A percentile compares a stretch with the other conserved stretches of the same genome.
Evolutionary conservation across 1,140 invertebrate species (phyloP).

Genomic region (Bombus balteatus): DNA sequence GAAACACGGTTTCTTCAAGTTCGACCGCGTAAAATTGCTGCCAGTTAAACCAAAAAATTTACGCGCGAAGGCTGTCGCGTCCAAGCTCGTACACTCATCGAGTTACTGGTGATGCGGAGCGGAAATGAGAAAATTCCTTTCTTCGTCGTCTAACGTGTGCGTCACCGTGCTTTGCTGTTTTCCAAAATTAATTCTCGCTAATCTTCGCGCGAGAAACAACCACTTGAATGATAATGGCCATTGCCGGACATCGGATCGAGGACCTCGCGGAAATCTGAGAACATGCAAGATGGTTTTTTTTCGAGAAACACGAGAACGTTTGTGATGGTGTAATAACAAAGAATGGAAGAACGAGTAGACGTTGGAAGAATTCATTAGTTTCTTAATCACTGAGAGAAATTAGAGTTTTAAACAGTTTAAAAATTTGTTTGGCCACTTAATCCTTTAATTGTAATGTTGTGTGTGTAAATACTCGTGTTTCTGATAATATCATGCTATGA

Average conservation of each 20-base stretch:
- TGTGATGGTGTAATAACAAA: not conserved
- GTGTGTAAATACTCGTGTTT: too few species aligned
- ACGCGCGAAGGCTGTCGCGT: constrained; percentile 23
- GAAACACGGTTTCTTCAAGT: constrained; percentile 6
- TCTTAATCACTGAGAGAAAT: not conserved
- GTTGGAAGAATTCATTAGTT: not conserved
- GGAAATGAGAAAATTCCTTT: constrained; percentile 55
- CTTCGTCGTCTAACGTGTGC: constrained; percentile 1
- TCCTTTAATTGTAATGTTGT: too few species aligned
- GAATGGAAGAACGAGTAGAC: not conserved
- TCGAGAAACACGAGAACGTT: too few species aligned
- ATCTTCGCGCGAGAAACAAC: not conserved
- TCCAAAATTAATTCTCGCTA: constrained; percentile 11
- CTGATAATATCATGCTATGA: too few species aligned
- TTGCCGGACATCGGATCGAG: not conserved
- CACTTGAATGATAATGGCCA: not conserved
- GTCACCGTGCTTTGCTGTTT: not conserved
- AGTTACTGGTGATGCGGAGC: constrained; percentile 15
- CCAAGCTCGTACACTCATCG: constrained; percentile 24
- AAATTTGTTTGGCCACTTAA: too few species aligned
- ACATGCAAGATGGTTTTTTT: not conserved
- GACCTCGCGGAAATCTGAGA: not conserved
- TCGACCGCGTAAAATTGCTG: constrained; percentile 22
- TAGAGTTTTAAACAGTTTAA: too few species aligned
- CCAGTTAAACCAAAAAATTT: constrained; percentile 42